Base-by-base conservation (phyloP, 2,888 invertebrate species). In the Eugnorisma glareosa region DNA sequence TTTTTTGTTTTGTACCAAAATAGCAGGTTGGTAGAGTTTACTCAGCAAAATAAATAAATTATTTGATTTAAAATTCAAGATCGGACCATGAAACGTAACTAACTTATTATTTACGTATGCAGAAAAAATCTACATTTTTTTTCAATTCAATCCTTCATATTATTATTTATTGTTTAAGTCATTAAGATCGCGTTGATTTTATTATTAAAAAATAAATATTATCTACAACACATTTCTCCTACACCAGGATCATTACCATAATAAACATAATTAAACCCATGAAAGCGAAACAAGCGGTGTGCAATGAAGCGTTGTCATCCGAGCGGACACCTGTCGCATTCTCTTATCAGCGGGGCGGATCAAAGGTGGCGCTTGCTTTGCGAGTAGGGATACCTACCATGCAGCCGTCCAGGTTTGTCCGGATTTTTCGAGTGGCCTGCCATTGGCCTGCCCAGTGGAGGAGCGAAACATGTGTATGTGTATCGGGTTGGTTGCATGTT, bases 301-400 rank as follows among this genome's bases (percentile, higher is more conserved):
- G 73, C 54, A 83, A 67, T 85, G 83, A 76, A 81, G 57, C 59
- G 63, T 1, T 81, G 48, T 70, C 77, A 85, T 54, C 31, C 59
- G 10, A 67, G 59, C 68, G 73, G 73, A 81, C 87, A 75, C 70
- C 72, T 81, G 85, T 77, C 85, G 66, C 61, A 18, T 69, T 59
- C 51, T 75, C 72, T 84, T 84, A 84, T 86, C 86, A 80, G 70
- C 18, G 59, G 69, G 66, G 57, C 63, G 73, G 77, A 86, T 86
- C 85, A 86, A 85, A 77, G 85, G 85, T 77, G 82, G 67, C 67
- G 51, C 51, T 59, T 81, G 75, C 84, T 75, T 86, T 59, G 69
- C 64, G 28, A 45, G n/a, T 64, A 64, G 64, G n/a, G n/a, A 0
- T n/a, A 64, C 64, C 64, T n/a, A n/a, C n/a, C n/a, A n/a, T n/a